These are phyloP conservation scores for Dromiciops gliroides DNA, from an alignment of 2,113 vertebrate species.

Conservation along the genomic window DNA sequence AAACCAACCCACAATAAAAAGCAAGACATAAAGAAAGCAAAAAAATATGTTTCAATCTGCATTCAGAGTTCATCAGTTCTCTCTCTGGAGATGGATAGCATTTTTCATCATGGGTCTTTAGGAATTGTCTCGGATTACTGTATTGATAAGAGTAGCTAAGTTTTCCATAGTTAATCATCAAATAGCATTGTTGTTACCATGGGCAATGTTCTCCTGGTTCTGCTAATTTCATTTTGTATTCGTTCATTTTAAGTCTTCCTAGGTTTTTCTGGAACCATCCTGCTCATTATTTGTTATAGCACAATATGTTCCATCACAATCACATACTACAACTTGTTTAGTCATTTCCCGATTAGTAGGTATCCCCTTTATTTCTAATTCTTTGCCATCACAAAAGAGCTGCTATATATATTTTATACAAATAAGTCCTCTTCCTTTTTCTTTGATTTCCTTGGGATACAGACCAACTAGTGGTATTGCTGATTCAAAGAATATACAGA, in stretches of 20 bases:
- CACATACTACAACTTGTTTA: not conserved
- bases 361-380: not conserved
- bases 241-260: not conserved
- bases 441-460: no score
- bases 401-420: not conserved
- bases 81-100: not conserved
- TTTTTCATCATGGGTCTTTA: not conserved
- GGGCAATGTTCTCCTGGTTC: not conserved
- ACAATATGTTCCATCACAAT: not conserved
- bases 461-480: no score
- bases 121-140: not conserved
- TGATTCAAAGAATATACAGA: no score
- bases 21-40: not conserved
- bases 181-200: not conserved
- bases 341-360: not conserved
- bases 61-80: not conserved
- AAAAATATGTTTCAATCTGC: not conserved
- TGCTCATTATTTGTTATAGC: not conserved
- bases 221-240: not conserved
- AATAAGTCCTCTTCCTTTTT: no score
- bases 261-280: no score
- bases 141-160: not conserved
- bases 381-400: not conserved
- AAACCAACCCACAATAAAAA: not conserved
- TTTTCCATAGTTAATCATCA: not conserved